Conservation (phyloP, 1,140 invertebrate genomes). For the Metaphire vulgaris region DNA sequence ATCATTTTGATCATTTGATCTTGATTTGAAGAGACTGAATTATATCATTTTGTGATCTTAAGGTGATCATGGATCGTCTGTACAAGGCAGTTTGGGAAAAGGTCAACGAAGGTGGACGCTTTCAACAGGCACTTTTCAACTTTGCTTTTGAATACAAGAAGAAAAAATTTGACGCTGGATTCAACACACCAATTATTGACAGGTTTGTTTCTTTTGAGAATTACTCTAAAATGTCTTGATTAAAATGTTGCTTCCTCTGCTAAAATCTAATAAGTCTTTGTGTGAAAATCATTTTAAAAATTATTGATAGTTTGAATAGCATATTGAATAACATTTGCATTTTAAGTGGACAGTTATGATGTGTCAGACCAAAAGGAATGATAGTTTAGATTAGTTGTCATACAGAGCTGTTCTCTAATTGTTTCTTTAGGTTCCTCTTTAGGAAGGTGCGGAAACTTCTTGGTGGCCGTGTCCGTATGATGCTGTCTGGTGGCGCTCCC, state of each 20-base stretch:
- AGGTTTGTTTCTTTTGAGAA: conserved; percentile 42
- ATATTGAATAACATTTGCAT: no score
- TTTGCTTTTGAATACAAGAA: conserved; percentile 87
- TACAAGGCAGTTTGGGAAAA: conserved; percentile 91
- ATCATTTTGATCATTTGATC: no score
- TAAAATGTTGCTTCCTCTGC: no score
- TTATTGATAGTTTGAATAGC: no score
- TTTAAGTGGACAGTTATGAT: no score
- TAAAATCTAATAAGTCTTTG: no score
- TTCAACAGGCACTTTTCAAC: conserved; percentile 70
- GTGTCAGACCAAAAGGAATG: no score
- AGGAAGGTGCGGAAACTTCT: conserved; percentile 67
- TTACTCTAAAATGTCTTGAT: background rate
- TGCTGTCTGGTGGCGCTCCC: conserved; percentile 88
- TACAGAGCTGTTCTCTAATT: no score
- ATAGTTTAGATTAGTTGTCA: no score
- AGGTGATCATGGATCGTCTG: conserved; percentile 88
- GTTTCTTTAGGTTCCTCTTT: conserved; percentile 66
- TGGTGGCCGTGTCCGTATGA: conserved; percentile 76
- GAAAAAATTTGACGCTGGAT: conserved; percentile 56
- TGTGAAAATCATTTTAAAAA: no score
- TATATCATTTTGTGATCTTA: no score
- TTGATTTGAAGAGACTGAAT: no score
- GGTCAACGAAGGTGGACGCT: conserved; percentile 67
- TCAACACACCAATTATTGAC: conserved; percentile 56